phyloP scores from a whole-genome alignment of 2,113 vertebrate species.

The Cervus canadensis region DNA sequence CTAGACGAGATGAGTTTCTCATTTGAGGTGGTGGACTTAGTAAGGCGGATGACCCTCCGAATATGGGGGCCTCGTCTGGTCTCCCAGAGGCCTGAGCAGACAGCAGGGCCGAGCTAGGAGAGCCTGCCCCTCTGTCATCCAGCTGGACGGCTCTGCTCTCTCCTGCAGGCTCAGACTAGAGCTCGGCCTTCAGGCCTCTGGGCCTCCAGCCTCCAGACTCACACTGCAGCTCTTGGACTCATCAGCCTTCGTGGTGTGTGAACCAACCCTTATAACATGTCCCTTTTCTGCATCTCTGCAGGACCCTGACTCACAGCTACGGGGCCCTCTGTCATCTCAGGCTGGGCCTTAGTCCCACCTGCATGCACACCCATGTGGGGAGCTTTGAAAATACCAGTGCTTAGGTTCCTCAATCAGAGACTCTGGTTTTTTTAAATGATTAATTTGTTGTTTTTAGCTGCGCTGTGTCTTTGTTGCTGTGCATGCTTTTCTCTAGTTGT shows the following conservation, averaged over 20 bases:
- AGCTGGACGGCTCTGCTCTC: neutral
- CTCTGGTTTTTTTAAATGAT: neutral
- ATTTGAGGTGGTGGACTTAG: neutral
- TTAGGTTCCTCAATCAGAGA: neutral
- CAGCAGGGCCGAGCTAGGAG: rapidly evolving
- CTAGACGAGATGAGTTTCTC: neutral
- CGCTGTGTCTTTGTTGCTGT: neutral
- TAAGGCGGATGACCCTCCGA: rapidly evolving
- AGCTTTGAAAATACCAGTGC: neutral
- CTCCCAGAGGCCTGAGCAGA: neutral
- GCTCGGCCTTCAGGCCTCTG: neutral
- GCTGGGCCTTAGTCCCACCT: neutral
- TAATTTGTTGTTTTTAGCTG: neutral
- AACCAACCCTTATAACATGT: neutral
- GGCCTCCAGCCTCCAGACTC: neutral
- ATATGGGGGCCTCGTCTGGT: rapidly evolving
- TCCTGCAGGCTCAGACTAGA: neutral
- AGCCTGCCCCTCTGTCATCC: neutral
- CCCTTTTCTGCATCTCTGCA: neutral
- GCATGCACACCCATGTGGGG: neutral
- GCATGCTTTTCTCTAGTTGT: neutral
- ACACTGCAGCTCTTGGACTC: neutral
- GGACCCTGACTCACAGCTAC: too few relatives aligned
- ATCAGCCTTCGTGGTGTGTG: rapidly evolving
- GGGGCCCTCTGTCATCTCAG: neutral